A percentile compares a stretch with the other conserved stretches of the same genome.
phyloP scores from a whole-genome alignment of 2,113 vertebrate genomes.

The Campylomormyrus tamandua region DNA sequence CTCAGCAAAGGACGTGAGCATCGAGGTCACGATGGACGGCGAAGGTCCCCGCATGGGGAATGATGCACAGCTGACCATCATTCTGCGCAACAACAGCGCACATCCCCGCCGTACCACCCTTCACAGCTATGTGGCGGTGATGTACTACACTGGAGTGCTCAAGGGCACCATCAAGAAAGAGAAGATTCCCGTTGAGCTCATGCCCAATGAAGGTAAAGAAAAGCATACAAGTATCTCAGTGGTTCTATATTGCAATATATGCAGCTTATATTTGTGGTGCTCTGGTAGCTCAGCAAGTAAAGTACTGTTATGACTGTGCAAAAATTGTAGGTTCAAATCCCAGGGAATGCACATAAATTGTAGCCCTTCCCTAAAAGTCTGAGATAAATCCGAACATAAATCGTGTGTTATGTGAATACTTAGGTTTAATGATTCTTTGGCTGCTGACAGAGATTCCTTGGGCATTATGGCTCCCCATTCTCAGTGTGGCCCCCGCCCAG shows the following conservation, averaged over 20 bases:
- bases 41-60: slow-evolving; percentile 68
- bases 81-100: slow-evolving; percentile 61
- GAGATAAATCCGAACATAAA: neutral
- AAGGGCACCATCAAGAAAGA: slow-evolving; percentile 69
- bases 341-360: neutral
- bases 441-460: neutral
- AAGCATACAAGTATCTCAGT: neutral
- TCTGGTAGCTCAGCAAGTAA: neutral
- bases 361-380: neutral
- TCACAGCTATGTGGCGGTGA: slow-evolving; percentile 68
- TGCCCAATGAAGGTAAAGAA: slow-evolving; percentile 60
- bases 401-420: neutral
- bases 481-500: neutral
- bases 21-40: slow-evolving; percentile 68
- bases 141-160: slow-evolving; percentile 80
- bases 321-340: neutral
- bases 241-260: neutral
- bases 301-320: neutral
- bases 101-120: slow-evolving; percentile 61
- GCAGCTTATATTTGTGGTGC: neutral
- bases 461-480: neutral
- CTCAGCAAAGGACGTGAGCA: slow-evolving; percentile 54
- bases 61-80: slow-evolving; percentile 61
- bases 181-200: slow-evolving; percentile 46
- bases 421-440: neutral